A percentile compares a stretch with the other conserved stretches of the same genome.
Evolutionary conservation across 1,140 invertebrate species (phyloP).

Genomic region (Orius insidiosus): DNA sequence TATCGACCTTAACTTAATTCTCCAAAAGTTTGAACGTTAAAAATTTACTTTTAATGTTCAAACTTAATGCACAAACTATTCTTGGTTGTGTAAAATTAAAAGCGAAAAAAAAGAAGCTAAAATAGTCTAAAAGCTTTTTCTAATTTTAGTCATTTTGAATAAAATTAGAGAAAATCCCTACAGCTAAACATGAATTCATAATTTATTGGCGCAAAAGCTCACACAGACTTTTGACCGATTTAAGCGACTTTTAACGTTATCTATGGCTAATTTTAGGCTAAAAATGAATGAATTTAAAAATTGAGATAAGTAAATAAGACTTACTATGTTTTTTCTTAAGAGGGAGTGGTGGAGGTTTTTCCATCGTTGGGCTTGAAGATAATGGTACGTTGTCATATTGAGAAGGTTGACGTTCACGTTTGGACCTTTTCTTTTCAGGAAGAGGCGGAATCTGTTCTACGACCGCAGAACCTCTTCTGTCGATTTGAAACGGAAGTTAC

Average conservation of each 20-base stretch:
- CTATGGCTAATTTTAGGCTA: background rate
- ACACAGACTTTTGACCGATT: background rate
- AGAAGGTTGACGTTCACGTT: slow-evolving; percentile 40
- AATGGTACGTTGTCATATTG: slow-evolving; percentile 52
- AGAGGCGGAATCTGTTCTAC: slow-evolving; percentile 38
- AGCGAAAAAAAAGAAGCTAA: too few relatives aligned
- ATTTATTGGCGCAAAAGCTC: background rate
- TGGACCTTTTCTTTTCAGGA: slow-evolving; percentile 35
- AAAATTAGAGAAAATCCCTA: too few relatives aligned
- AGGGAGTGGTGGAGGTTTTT: slow-evolving; percentile 71
- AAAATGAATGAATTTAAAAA: background rate
- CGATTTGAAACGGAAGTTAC: background rate
- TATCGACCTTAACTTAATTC: too few relatives aligned
- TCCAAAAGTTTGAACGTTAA: too few relatives aligned
- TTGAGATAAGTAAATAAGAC: slow-evolving; percentile 29
- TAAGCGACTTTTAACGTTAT: background rate
- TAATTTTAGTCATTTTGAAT: too few relatives aligned
- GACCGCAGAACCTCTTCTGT: background rate
- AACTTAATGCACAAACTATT: too few relatives aligned
- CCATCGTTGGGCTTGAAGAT: slow-evolving; percentile 21
- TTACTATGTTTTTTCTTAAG: slow-evolving; percentile 86
- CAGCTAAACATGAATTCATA: background rate
- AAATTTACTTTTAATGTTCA: too few relatives aligned
- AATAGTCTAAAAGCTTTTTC: too few relatives aligned
- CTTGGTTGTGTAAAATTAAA: too few relatives aligned